phyloP scores from a whole-genome alignment of 1,140 invertebrate genomes.

The Colletes gigas region DNA sequence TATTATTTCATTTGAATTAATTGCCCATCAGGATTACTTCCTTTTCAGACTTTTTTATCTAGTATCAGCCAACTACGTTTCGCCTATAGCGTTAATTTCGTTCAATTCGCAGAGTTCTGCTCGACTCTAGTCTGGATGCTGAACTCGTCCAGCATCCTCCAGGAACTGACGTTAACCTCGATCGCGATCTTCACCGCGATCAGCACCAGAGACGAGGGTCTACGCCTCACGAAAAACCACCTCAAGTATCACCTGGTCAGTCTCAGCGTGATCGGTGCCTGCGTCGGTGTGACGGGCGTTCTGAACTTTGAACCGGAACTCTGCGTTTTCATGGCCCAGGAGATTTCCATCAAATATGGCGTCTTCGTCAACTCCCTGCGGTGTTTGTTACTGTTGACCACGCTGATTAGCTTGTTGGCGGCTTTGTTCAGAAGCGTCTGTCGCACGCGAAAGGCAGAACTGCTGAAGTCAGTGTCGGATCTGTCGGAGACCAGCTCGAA shows the following conservation, averaged over 20 bases:
- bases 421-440: slow-evolving; percentile 68
- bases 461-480: slow-evolving; percentile 74
- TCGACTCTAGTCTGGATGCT: slow-evolving; percentile 81
- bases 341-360: slow-evolving; percentile 80
- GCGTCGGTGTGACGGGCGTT: slow-evolving; percentile 79
- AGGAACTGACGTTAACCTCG: slow-evolving; percentile 82
- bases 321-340: slow-evolving; percentile 79
- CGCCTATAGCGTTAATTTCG: not conserved
- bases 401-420: slow-evolving; percentile 65
- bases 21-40: too few relatives aligned
- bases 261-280: slow-evolving; percentile 80
- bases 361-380: slow-evolving; percentile 81
- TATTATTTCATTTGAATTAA: too few relatives aligned
- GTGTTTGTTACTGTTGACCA: slow-evolving; percentile 72
- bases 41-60: too few relatives aligned
- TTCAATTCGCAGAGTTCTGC: slow-evolving; percentile 74
- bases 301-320: slow-evolving; percentile 76
- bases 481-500: slow-evolving; percentile 77
- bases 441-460: slow-evolving; percentile 75
- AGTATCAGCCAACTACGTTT: too few relatives aligned
- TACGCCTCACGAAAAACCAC: slow-evolving; percentile 81
- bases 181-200: slow-evolving; percentile 81
- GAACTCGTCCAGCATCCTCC: slow-evolving; percentile 81
- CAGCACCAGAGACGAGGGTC: slow-evolving; percentile 71
- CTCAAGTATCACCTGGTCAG: slow-evolving; percentile 82